Evolutionary conservation across 1,140 invertebrate species (phyloP).

Genomic region (Pogonomyrmex barbatus): DNA sequence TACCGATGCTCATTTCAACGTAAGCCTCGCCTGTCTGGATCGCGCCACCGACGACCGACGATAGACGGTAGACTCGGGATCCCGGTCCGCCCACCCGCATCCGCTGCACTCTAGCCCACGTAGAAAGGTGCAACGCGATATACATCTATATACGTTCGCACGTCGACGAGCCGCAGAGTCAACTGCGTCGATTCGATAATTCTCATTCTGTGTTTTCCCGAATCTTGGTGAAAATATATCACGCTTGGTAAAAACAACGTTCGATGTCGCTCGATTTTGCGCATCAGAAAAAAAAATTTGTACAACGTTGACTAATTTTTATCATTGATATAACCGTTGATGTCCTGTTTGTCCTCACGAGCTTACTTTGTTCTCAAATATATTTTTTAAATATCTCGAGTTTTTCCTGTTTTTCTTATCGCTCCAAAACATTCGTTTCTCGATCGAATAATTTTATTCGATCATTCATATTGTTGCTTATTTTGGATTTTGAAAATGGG

Average conservation of each 20-base stretch:
- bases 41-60: conserved; percentile 21
- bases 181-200: conserved; percentile 39
- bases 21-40: conserved; percentile 61
- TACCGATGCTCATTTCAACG: conserved; percentile 75
- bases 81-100: conserved; percentile 82
- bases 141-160: conserved; percentile 38
- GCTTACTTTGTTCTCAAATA: no score
- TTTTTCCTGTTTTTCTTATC: no score
- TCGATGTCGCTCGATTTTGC: not conserved
- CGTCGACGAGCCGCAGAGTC: conserved; percentile 4
- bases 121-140: conserved; percentile 65
- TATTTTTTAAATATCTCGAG: no score
- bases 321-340: no score
- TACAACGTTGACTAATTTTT: no score
- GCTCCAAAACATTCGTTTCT: not conserved
- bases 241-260: not conserved
- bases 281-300: no score
- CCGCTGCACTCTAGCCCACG: conserved; percentile 72
- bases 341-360: no score
- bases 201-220: conserved; percentile 24
- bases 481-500: not conserved
- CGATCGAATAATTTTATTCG: not conserved
- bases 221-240: conserved; percentile 26
- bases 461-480: not conserved
- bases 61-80: conserved; percentile 53